Base-by-base conservation (phyloP, 2,113 vertebrate species). In the Falco punctatus region DNA sequence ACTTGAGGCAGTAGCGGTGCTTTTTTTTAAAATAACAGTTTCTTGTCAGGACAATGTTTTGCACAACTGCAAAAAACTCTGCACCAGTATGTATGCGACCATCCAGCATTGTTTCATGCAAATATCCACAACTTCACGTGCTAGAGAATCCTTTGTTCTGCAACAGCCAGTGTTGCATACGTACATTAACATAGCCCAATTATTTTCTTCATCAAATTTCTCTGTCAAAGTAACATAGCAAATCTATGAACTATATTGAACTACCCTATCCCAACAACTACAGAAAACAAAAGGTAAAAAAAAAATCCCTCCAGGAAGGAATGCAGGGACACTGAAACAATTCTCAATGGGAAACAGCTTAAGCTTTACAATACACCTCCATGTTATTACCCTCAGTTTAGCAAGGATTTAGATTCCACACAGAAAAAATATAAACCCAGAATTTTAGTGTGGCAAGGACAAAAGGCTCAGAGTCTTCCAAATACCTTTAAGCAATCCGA, bases 91-190 rank as follows among this genome's bases (percentile, higher is more conserved):
- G 4, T 13, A 33, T 10, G 27, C 7, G 15, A 42, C 6, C 15
- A 24, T 15, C 20, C 51, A 80, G 66, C 32, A 52, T 1, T 72
- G 49, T 20, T 57, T 52, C 65, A 66, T 65, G 59, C 23, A 77
- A 87, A 71, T 1, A 2, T 32, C 11, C 22, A 5, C 20, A 28
- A 22, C 8, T 46, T 26, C 0, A 0, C 15, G 13, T 13, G 28
- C 28, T 62, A 74, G n/a, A 54, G 51, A 88, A 86, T 10, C 30
- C 27, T 15, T 91, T 24, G 32, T 18, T 48, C 49, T 18, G 64
- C 42, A 67, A 23, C 14, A 28, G 38, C 15, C 48, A 32, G 15
- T 23, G n/a, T 18, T 22, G 26, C 42, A 82, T 30, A 20, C 9
- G 16, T 15, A n/a, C 1, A 44, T 13, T 35, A 71, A 74, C 79